phyloP scores from a whole-genome alignment of 2,797 vertebrate species.

The Eleutherodactylus coqui region DNA sequence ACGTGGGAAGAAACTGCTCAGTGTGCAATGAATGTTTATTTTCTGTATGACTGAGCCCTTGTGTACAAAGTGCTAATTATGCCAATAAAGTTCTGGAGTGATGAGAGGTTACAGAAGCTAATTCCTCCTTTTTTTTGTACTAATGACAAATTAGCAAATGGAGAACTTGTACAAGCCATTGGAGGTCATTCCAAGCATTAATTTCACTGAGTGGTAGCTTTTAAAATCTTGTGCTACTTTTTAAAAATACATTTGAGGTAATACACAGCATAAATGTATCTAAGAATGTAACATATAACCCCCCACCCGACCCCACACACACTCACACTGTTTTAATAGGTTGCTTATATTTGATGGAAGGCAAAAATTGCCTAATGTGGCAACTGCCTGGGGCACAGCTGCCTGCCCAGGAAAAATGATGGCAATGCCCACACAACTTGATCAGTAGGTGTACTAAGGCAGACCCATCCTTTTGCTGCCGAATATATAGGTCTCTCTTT shows the following conservation, averaged over 20 bases:
- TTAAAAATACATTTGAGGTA: not conserved
- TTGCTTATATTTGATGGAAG: too few relatives aligned
- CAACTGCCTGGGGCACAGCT: too few relatives aligned
- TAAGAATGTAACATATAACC: not conserved
- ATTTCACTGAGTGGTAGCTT: not conserved
- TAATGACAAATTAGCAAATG: constrained; percentile 7
- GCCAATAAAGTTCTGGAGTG: constrained; percentile 6
- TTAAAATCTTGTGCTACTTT: not conserved
- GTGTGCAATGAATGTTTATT: constrained; percentile 6
- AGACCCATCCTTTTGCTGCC: too few relatives aligned
- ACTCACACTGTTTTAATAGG: too few relatives aligned
- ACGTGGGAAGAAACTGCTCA: not conserved
- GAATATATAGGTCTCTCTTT: too few relatives aligned
- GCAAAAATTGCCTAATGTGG: too few relatives aligned
- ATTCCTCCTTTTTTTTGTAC: not conserved
- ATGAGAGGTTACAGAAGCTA: constrained; percentile 9
- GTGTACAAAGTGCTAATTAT: constrained; percentile 34
- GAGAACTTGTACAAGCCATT: not conserved
- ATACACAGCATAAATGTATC: not conserved
- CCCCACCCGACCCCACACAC: too few relatives aligned
- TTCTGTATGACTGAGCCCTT: constrained; percentile 16
- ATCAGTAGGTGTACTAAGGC: too few relatives aligned
- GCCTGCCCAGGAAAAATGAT: too few relatives aligned
- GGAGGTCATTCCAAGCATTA: not conserved
- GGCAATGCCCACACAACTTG: too few relatives aligned